A percentile compares a stretch with the other conserved stretches of the same genome.
phyloP scores from a whole-genome alignment of 1,140 invertebrate species.

The Zophobas atratus region DNA sequence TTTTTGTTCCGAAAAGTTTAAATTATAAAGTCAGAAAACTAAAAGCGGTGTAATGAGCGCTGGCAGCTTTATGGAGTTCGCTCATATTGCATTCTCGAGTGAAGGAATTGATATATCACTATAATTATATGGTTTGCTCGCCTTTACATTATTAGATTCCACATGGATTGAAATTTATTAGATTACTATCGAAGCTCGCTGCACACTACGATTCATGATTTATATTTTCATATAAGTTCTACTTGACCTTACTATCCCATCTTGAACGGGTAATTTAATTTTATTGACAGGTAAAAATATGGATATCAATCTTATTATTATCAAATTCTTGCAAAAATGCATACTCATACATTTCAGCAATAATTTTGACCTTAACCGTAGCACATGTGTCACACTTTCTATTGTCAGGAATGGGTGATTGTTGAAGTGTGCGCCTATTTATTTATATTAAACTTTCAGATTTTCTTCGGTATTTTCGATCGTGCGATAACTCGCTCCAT shows the following conservation, averaged over 20 bases:
- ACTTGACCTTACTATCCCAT: constrained; percentile 16
- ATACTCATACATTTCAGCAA: constrained; percentile 41
- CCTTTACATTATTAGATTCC: constrained; percentile 42
- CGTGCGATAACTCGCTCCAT: constrained; percentile 32
- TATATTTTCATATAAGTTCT: constrained; percentile 12
- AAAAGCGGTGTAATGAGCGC: constrained; percentile 37
- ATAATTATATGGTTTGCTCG: constrained; percentile 39
- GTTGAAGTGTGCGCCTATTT: constrained; percentile 9
- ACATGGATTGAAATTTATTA: constrained; percentile 18
- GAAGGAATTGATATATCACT: constrained; percentile 46
- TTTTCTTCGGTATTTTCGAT: constrained; percentile 28
- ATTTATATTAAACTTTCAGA: constrained; percentile 25
- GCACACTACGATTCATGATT: constrained; percentile 16
- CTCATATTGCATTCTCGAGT: constrained; percentile 42
- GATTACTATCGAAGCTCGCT: constrained; percentile 9
- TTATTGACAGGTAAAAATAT: constrained; percentile 8
- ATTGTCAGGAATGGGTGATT: constrained; percentile 26
- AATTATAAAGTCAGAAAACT: constrained; percentile 40
- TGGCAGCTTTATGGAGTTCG: constrained; percentile 38
- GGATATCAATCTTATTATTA: constrained; percentile 4
- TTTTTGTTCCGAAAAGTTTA: constrained; percentile 36
- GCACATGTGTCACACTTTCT: constrained; percentile 33
- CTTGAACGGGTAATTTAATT: constrained; percentile 9
- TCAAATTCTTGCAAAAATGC: constrained; percentile 34
- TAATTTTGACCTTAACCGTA: constrained; percentile 40